Evolutionary conservation across 2,888 invertebrate species (phyloP).

Genomic region (Acrobasis suavella): DNA sequence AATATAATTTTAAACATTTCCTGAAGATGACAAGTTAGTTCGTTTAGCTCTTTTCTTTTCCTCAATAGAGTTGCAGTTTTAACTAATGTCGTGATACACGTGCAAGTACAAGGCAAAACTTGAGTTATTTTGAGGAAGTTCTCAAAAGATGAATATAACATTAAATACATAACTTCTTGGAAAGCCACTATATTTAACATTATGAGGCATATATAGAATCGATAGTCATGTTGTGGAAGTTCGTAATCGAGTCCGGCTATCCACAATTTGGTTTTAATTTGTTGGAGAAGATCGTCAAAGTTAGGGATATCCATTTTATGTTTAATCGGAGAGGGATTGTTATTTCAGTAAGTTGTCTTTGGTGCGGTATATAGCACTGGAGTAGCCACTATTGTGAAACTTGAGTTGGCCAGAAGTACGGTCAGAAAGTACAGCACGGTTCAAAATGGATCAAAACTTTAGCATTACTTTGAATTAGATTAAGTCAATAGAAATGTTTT

Average conservation of each 20-base stretch:
- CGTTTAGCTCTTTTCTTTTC: conserved; percentile 14
- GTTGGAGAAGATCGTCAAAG: conserved; percentile 23
- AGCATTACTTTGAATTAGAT: too few relatives aligned
- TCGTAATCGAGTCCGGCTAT: conserved; percentile 20
- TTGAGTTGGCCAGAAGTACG: not conserved
- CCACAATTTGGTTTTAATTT: conserved; percentile 19
- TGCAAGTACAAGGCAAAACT: conserved; percentile 19
- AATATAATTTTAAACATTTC: conserved; percentile 14
- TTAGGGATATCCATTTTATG: conserved; percentile 20
- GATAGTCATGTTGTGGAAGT: not conserved
- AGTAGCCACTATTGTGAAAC: not conserved
- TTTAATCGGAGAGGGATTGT: conserved; percentile 12
- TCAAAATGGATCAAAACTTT: not conserved
- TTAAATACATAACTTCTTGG: conserved; percentile 17
- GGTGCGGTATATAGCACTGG: not conserved
- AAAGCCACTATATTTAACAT: conserved; percentile 7
- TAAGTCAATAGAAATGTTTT: too few relatives aligned
- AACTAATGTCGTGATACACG: conserved; percentile 10
- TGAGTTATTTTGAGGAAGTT: conserved; percentile 24
- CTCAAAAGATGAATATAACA: conserved; percentile 1
- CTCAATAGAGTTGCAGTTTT: conserved; percentile 5
- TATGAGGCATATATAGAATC: conserved; percentile 19
- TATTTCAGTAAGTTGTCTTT: not conserved
- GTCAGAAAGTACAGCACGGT: conserved; percentile 1
- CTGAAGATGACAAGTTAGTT: conserved; percentile 8